Conservation (phyloP, 1,140 invertebrate species). For the Philotrypesis tridentata region DNA sequence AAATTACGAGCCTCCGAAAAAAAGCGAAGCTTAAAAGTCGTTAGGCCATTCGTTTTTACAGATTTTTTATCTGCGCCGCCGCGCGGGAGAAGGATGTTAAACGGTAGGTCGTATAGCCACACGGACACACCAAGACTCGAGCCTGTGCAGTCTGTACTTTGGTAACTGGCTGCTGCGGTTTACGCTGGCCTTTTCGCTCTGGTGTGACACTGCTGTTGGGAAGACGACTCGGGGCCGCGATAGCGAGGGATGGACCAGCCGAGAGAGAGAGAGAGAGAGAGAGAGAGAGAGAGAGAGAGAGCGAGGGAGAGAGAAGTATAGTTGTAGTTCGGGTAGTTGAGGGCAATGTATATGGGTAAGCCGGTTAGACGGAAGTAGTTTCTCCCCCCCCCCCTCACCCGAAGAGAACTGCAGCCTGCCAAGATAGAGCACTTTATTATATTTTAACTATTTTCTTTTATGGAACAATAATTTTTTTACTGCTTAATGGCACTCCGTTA, state of each 20-base stretch:
- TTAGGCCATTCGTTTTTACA: conserved; percentile 34
- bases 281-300: background rate
- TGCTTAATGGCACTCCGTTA: background rate
- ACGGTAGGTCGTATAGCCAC: background rate
- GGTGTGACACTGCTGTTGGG: background rate
- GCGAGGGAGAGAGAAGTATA: background rate
- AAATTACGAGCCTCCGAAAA: conserved; percentile 8
- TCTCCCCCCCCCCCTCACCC: too few species aligned
- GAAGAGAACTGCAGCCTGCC: background rate
- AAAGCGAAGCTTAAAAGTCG: background rate
- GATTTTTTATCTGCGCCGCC: conserved; percentile 19
- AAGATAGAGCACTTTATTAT: background rate
- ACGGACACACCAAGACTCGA: background rate
- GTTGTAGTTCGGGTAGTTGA: background rate
- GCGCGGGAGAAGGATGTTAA: conserved; percentile 19
- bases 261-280: background rate
- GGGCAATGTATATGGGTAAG: background rate
- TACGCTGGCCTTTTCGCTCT: conserved; percentile 14
- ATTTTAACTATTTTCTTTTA: background rate
- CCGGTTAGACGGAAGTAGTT: background rate
- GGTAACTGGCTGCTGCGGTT: conserved; percentile 8
- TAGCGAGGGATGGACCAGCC: background rate
- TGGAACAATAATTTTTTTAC: background rate
- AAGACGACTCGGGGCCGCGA: background rate
- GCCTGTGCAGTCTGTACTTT: conserved; percentile 15